Conservation (phyloP, 1,140 invertebrate genomes). For the Drosophila nikananu region DNA sequence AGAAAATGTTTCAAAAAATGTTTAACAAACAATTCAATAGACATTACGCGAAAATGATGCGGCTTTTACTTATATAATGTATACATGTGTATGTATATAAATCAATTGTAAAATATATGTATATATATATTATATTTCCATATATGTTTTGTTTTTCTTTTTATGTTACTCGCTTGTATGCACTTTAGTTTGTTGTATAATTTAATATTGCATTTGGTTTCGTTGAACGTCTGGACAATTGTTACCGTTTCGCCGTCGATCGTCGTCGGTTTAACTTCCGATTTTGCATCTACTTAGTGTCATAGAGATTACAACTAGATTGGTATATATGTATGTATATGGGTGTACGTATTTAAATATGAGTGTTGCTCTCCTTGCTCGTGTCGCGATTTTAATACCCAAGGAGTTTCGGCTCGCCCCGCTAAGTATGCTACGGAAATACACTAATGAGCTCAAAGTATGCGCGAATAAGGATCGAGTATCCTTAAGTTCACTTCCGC, state of each 20-base stretch:
- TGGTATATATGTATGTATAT: constrained; percentile 8
- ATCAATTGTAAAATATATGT: constrained; percentile 68
- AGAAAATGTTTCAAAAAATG: constrained; percentile 72
- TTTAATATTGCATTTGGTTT: constrained; percentile 83
- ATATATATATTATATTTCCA: constrained; percentile 30
- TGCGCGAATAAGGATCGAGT: constrained; percentile 42
- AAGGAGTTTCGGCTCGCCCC: constrained; percentile 31
- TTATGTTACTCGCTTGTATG: constrained; percentile 38
- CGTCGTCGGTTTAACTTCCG: constrained; percentile 14
- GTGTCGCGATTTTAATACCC: constrained; percentile 48
- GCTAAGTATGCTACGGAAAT: constrained; percentile 45
- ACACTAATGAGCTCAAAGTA: constrained; percentile 18
- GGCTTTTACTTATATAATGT: constrained; percentile 72
- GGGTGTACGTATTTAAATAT: constrained; percentile 45
- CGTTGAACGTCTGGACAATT: constrained; percentile 82
- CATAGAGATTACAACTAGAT: constrained; percentile 48
- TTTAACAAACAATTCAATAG: constrained; percentile 76
- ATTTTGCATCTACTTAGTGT: constrained; percentile 59
- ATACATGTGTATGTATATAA: constrained; percentile 57
- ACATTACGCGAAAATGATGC: constrained; percentile 72
- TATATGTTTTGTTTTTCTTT: constrained; percentile 2
- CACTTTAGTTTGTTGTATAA: constrained; percentile 67
- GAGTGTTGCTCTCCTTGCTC: constrained; percentile 31
- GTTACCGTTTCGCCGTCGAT: constrained; percentile 35
- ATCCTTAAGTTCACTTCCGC: constrained; percentile 18